Evolutionary conservation across 2,113 vertebrate genomes (phyloP).

Genomic region (Rhabdomys dilectus): DNA sequence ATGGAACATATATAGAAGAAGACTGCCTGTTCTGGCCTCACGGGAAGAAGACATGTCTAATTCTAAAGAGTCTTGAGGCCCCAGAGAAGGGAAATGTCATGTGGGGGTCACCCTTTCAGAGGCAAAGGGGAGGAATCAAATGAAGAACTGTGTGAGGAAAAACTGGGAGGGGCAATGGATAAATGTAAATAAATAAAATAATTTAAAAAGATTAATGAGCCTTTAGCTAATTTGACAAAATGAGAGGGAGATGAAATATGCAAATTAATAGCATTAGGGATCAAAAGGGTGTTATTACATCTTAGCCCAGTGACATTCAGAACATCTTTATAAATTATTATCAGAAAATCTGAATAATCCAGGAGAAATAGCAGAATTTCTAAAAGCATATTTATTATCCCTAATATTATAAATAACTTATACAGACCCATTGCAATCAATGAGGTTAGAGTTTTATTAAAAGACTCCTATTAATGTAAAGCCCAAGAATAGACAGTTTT

Average conservation of each 20-base stretch:
- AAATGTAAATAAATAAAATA: too few species aligned
- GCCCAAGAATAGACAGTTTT: not conserved
- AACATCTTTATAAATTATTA: not conserved
- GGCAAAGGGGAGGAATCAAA: too few species aligned
- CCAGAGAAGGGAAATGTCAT: too few species aligned
- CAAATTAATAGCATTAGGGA: not conserved
- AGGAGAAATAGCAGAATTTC: not conserved
- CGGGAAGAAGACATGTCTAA: too few species aligned
- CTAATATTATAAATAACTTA: not conserved
- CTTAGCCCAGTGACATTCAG: not conserved
- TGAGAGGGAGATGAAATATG: not conserved
- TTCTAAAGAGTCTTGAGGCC: too few species aligned
- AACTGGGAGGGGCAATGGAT: too few species aligned
- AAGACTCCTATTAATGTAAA: not conserved
- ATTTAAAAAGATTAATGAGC: not conserved
- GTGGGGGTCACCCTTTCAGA: too few species aligned
- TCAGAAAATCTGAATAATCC: not conserved
- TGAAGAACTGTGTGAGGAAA: too few species aligned
- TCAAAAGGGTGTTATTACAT: not conserved
- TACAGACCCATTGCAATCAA: not conserved
- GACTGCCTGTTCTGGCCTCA: too few species aligned
- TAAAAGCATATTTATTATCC: not conserved
- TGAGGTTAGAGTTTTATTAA: not conserved
- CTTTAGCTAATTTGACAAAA: not conserved
- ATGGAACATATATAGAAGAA: too few species aligned